phyloP scores from a whole-genome alignment of 2,113 vertebrate species.

The Stigmatopora argus region DNA sequence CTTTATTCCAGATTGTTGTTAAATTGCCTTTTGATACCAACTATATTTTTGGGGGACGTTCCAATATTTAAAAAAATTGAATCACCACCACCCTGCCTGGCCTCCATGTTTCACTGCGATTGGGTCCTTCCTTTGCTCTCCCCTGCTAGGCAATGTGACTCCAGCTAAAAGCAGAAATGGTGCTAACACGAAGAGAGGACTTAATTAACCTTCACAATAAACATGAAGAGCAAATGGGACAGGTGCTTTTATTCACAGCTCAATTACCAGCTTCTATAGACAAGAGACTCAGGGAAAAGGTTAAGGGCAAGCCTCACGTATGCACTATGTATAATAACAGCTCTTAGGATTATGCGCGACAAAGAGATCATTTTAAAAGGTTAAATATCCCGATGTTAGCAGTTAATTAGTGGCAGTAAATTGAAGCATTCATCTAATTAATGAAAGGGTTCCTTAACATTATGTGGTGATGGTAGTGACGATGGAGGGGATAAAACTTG shows the following conservation, averaged over 20 bases:
- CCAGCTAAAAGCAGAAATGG: neutral
- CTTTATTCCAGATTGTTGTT: too few relatives aligned
- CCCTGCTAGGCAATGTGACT: neutral
- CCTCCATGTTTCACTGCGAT: too few relatives aligned
- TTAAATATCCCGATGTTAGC: neutral
- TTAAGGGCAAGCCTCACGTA: neutral
- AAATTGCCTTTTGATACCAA: too few relatives aligned
- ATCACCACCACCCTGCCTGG: too few relatives aligned
- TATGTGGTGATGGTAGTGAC: neutral
- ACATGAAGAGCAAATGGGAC: neutral
- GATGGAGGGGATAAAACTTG: neutral
- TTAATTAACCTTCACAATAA: constrained; percentile 5
- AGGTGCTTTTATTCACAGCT: constrained; percentile 3
- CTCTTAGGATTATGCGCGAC: neutral
- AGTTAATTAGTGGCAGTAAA: neutral
- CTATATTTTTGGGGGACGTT: too few relatives aligned
- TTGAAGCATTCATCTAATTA: neutral
- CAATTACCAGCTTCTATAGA: neutral
- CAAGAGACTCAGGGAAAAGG: constrained; percentile 1
- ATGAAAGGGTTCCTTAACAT: neutral
- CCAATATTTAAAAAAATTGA: too few relatives aligned
- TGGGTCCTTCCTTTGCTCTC: too few relatives aligned
- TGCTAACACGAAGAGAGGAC: neutral
- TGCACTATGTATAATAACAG: neutral
- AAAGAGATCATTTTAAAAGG: neutral